Conservation (phyloP, 2,113 vertebrate species). For the Colossoma macropomum region DNA sequence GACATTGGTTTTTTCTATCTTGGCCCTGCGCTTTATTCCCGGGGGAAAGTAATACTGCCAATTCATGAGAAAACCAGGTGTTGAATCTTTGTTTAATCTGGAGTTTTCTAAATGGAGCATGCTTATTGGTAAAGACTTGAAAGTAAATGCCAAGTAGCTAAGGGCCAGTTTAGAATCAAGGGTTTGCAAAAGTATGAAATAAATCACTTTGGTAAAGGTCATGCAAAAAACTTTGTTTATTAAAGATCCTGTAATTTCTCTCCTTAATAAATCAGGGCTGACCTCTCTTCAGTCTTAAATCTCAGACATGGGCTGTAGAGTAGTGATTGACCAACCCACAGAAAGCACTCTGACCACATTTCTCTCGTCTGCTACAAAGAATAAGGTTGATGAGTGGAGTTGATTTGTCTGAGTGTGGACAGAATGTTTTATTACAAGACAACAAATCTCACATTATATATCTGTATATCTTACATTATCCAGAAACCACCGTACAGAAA, state of each 20-base stretch:
- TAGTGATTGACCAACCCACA: neutral
- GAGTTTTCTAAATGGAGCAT: neutral
- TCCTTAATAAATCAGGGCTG: neutral
- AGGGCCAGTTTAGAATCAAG: neutral
- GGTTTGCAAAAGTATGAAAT: neutral
- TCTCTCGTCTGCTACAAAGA: too few species aligned
- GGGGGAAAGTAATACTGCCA: neutral
- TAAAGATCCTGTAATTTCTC: neutral
- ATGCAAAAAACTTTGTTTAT: neutral
- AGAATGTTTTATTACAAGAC: too few species aligned
- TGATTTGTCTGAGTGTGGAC: too few species aligned
- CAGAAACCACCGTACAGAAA: too few species aligned
- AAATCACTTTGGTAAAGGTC: neutral
- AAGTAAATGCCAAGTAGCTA: neutral
- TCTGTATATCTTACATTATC: too few species aligned
- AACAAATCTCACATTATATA: too few species aligned
- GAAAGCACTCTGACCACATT: too few species aligned
- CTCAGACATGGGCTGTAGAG: neutral
- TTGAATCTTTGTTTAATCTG: neutral
- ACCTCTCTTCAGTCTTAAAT: neutral
- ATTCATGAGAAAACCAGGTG: neutral
- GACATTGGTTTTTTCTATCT: neutral
- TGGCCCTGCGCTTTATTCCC: too few species aligned
- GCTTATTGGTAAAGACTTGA: neutral
- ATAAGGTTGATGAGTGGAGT: too few species aligned